Evolutionary conservation across 2,888 invertebrate species (phyloP).

Genomic region (Platycheirus rosarum): DNA sequence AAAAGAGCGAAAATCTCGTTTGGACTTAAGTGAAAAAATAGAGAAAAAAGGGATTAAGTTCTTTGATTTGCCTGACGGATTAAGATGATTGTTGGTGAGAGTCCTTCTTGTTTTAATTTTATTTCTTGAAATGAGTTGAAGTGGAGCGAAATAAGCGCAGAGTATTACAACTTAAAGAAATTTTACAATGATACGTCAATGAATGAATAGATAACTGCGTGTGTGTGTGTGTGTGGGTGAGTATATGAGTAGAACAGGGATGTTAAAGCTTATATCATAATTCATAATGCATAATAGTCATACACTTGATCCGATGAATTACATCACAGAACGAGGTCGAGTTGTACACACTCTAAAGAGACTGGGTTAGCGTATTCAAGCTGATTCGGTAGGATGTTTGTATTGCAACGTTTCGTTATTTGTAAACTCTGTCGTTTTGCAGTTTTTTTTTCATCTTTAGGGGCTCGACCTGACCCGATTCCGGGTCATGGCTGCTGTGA

Average conservation of each 20-base stretch:
- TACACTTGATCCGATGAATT: slow-evolving; percentile 65
- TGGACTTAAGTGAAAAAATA: not conserved
- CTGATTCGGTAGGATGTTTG: slow-evolving; percentile 35
- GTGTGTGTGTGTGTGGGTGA: not conserved
- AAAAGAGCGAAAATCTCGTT: slow-evolving; percentile 26
- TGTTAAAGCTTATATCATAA: slow-evolving; percentile 22
- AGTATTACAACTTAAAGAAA: slow-evolving; percentile 9
- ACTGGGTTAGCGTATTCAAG: slow-evolving; percentile 42
- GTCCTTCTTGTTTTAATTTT: slow-evolving; percentile 29
- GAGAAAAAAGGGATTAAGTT: slow-evolving; percentile 57
- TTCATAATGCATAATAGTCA: slow-evolving; percentile 49
- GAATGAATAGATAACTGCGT: slow-evolving; percentile 31
- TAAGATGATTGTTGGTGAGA: slow-evolving; percentile 50
- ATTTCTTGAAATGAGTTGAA: slow-evolving; percentile 60
- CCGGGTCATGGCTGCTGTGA: slow-evolving; percentile 60
- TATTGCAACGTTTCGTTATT: slow-evolving; percentile 36
- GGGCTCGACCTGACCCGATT: slow-evolving; percentile 67
- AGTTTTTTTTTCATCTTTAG: slow-evolving; percentile 46
- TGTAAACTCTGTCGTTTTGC: slow-evolving; percentile 17
- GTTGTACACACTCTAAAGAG: slow-evolving; percentile 36
- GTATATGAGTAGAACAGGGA: not conserved
- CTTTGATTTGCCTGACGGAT: slow-evolving; percentile 63
- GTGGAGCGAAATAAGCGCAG: slow-evolving; percentile 46
- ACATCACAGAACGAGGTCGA: slow-evolving; percentile 65
- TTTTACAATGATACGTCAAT: slow-evolving; percentile 18